Conservation (phyloP, 1,140 invertebrate species). For the Batillaria attramentaria region DNA sequence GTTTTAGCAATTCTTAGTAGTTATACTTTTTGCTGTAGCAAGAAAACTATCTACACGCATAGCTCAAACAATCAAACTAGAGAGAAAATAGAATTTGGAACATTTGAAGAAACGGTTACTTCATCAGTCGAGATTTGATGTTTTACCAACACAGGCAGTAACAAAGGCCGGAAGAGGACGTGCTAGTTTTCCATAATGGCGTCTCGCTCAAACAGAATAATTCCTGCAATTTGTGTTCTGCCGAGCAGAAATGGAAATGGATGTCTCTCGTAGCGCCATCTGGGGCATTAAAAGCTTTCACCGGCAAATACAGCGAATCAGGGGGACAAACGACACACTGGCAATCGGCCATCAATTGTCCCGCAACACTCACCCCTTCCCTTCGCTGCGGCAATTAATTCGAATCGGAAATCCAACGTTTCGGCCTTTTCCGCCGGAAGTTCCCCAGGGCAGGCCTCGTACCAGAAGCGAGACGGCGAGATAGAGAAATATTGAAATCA, state of each 20-base stretch:
- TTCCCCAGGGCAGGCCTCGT: neutral
- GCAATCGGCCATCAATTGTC: constrained; percentile 33
- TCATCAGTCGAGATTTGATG: no score
- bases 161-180: no score
- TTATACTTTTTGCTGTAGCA: no score
- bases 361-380: constrained; percentile 22
- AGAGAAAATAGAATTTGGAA: no score
- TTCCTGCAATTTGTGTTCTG: constrained; percentile 29
- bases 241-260: constrained; percentile 31
- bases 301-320: constrained; percentile 25
- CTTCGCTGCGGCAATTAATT: constrained; percentile 23
- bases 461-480: no score
- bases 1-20: no score
- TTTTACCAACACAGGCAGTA: no score
- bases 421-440: constrained; percentile 29
- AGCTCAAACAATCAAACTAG: no score
- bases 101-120: no score
- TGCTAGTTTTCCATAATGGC: no score
- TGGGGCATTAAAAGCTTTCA: constrained; percentile 33
- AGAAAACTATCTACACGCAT: no score
- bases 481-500: no score
- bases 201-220: neutral
- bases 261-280: constrained; percentile 23
- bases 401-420: constrained; percentile 31
- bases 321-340: constrained; percentile 16